Conservation (phyloP, 2,888 invertebrate genomes). For the Chromoteleia sp. region DNA sequence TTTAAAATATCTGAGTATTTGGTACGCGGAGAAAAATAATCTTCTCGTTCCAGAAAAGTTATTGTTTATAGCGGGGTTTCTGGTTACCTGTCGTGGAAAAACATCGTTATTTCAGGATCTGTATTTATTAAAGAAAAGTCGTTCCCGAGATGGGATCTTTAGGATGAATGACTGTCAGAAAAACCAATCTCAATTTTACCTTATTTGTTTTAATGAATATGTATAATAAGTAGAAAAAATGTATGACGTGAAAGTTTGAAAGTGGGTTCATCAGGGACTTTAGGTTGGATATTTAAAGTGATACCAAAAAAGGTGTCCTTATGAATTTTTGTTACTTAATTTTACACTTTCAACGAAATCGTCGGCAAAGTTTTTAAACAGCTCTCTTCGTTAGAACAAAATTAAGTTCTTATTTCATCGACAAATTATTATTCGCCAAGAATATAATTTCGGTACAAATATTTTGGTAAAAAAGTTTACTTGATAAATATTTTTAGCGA, state of each 20-base stretch:
- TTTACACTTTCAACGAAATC: too few relatives aligned
- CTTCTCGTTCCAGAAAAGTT: slow-evolving; percentile 26
- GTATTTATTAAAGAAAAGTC: not conserved
- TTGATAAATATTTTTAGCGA: too few relatives aligned
- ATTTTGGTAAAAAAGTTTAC: too few relatives aligned
- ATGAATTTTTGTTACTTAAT: not conserved
- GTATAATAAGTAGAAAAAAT: slow-evolving; percentile 40
- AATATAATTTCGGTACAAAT: too few relatives aligned
- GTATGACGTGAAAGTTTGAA: slow-evolving; percentile 49
- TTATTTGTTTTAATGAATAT: slow-evolving; percentile 40
- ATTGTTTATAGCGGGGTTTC: slow-evolving; percentile 20
- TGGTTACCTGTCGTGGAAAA: slow-evolving; percentile 9
- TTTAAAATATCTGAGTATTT: slow-evolving; percentile 52
- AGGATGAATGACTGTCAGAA: slow-evolving; percentile 15
- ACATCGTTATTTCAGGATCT: slow-evolving; percentile 15
- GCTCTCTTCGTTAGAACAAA: too few relatives aligned
- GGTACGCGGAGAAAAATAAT: slow-evolving; percentile 36
- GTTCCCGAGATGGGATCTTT: not conserved
- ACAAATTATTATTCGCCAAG: too few relatives aligned
- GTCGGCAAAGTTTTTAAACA: too few relatives aligned
- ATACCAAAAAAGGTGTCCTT: slow-evolving; percentile 10
- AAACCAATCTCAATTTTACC: slow-evolving; percentile 26
- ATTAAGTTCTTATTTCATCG: too few relatives aligned
- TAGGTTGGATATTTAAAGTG: slow-evolving; percentile 24
- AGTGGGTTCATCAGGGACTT: slow-evolving; percentile 6